A percentile compares a stretch with the other conserved stretches of the same genome.
These are phyloP conservation scores for Calycopis cecrops DNA, from an alignment of 1,140 invertebrate species.

Conservation along the genomic window DNA sequence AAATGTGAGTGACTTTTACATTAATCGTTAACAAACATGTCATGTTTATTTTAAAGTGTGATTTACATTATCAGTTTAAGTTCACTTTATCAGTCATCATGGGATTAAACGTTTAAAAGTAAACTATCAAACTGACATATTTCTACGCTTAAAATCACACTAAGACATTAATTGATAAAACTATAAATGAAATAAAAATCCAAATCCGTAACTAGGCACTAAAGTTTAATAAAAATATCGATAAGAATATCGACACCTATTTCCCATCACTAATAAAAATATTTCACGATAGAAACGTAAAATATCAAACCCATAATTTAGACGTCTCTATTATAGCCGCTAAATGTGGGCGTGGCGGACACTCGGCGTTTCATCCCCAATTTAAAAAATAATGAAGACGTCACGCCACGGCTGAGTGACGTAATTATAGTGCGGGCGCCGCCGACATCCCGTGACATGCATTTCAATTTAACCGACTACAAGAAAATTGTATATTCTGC, in stretches of 20 bases:
- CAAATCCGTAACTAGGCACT: no score
- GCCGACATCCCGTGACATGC: slow-evolving; percentile 4
- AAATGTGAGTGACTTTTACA: no score
- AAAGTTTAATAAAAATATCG: neutral
- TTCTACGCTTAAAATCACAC: no score
- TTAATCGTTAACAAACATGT: no score
- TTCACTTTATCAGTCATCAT: no score
- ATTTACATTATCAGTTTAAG: no score
- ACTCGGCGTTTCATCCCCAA: slow-evolving; percentile 24
- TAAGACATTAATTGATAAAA: no score
- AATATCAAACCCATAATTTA: slow-evolving; percentile 41
- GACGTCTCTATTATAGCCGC: slow-evolving; percentile 51
- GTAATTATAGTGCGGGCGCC: neutral
- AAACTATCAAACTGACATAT: no score
- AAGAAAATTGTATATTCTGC: no score
- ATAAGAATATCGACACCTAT: slow-evolving; percentile 23
- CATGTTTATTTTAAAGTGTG: no score
- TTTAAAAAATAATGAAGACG: slow-evolving; percentile 63
- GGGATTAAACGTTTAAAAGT: no score
- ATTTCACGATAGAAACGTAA: slow-evolving; percentile 19
- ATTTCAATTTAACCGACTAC: slow-evolving; percentile 2
- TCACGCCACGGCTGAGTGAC: slow-evolving; percentile 26
- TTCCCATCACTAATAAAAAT: slow-evolving; percentile 26
- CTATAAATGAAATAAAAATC: no score
- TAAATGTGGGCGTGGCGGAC: slow-evolving; percentile 48